A percentile compares a stretch with the other conserved stretches of the same genome.
phyloP scores from a whole-genome alignment of 2,888 invertebrate genomes.

The Gastrophysa polygoni region DNA sequence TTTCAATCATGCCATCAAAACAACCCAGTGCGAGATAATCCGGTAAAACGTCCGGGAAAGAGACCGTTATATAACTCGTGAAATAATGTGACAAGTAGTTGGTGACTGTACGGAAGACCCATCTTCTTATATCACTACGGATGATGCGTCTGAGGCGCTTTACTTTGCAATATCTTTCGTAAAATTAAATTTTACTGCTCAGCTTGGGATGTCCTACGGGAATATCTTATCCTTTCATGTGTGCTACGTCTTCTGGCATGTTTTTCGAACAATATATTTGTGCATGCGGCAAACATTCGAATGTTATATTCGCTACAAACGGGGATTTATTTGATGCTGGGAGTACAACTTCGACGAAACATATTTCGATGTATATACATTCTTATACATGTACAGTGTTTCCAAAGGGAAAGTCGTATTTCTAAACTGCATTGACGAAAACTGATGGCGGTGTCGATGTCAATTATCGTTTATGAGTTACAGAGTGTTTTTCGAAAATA shows the following conservation, averaged over 20 bases:
- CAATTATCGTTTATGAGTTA: no score
- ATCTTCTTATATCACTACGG: constrained; percentile 21
- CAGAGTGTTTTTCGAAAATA: no score
- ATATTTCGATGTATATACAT: no score
- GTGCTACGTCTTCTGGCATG: constrained; percentile 17
- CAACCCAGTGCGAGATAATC: no score
- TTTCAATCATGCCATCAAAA: no score
- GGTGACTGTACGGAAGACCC: not conserved
- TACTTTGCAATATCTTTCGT: constrained; percentile 32
- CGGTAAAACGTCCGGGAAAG: not conserved
- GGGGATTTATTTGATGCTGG: not conserved
- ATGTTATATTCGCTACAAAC: not conserved
- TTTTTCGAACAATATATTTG: constrained; percentile 20
- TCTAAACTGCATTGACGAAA: no score
- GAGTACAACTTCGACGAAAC: not conserved
- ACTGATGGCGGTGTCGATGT: no score
- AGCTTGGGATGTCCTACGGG: constrained; percentile 17
- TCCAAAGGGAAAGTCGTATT: no score
- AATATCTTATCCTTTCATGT: constrained; percentile 28
- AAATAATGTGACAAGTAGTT: not conserved
- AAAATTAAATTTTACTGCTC: constrained; percentile 34
- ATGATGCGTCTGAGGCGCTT: constrained; percentile 18
- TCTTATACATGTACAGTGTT: no score
- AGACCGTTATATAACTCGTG: not conserved
- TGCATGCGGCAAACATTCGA: not conserved